Percentiles rank a stretch among this genome's conserved stretches.
Evolutionary conservation across 2,888 invertebrate species (phyloP).

Genomic region (Onthophagus sagittarius): DNA sequence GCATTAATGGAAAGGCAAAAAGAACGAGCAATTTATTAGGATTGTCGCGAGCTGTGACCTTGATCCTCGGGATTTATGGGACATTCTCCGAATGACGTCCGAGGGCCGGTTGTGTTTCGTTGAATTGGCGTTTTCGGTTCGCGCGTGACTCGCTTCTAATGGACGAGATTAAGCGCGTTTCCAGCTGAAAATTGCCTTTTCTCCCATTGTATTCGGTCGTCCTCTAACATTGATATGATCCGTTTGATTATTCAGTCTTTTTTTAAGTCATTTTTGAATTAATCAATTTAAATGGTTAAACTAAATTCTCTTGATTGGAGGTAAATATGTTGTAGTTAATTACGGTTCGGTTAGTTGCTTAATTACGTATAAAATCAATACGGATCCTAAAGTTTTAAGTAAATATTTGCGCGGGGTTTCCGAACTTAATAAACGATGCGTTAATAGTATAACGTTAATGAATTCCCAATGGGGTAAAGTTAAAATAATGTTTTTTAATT

Average conservation of each 20-base stretch:
- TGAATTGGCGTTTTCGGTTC: neutral
- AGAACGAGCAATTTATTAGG: neutral
- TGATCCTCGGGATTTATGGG: neutral
- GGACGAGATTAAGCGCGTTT: neutral
- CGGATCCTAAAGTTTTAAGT: neutral
- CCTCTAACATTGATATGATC: neutral
- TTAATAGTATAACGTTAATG: neutral
- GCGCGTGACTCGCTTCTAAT: neutral
- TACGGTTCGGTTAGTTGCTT: neutral
- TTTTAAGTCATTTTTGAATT: no score
- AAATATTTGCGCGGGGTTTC: neutral
- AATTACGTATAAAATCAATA: neutral
- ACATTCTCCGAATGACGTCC: neutral
- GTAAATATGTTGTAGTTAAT: neutral
- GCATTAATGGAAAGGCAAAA: neutral
- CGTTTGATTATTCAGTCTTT: no score
- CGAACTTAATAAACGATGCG: neutral
- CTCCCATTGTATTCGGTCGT: neutral
- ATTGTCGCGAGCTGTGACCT: neutral
- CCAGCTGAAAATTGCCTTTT: neutral
- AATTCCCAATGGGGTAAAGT: neutral
- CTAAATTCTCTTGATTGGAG: neutral
- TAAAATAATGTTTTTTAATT: no score
- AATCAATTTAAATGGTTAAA: no score
- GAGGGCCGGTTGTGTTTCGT: neutral